These are phyloP conservation scores for Dromiciops gliroides DNA, from an alignment of 2,113 vertebrate genomes.

Conservation along the genomic window DNA sequence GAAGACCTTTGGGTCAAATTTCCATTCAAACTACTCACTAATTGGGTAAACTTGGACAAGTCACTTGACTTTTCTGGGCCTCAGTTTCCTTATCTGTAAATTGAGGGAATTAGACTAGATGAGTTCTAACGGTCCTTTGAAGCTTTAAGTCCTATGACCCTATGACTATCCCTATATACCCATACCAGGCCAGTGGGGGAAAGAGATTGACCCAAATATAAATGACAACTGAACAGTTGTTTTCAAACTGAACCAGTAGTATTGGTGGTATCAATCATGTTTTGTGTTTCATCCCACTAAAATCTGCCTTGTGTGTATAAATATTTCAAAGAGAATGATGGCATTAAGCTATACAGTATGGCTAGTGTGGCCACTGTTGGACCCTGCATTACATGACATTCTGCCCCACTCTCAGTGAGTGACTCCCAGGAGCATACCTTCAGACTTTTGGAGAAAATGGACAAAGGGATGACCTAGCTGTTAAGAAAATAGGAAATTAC, in stretches of 20 bases:
- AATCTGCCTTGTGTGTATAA: not conserved
- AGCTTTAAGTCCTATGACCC: not conserved
- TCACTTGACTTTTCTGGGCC: not conserved
- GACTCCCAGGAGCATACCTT: not conserved
- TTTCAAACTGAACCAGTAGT: not conserved
- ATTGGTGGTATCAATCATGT: not conserved
- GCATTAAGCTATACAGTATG: not conserved
- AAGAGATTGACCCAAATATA: not conserved
- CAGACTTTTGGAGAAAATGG: conserved; percentile 58
- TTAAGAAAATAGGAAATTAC: conserved; percentile 90
- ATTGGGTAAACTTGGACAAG: not conserved
- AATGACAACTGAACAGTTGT: not conserved
- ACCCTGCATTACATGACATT: not conserved
- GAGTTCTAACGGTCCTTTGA: not conserved
- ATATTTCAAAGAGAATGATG: not conserved
- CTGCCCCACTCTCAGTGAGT: not conserved
- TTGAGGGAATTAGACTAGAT: not conserved
- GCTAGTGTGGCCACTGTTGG: not conserved
- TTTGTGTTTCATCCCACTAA: not conserved
- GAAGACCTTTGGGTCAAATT: not conserved
- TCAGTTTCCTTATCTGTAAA: not conserved
- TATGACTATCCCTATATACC: not conserved
- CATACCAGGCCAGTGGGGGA: not conserved
- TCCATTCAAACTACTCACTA: not conserved
- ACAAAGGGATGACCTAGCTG: conserved; percentile 92